Evolutionary conservation across 2,797 vertebrate species (phyloP), one percentile per base, ranked within the genome.

Genomic region (Ctenopoma multispine): DNA sequence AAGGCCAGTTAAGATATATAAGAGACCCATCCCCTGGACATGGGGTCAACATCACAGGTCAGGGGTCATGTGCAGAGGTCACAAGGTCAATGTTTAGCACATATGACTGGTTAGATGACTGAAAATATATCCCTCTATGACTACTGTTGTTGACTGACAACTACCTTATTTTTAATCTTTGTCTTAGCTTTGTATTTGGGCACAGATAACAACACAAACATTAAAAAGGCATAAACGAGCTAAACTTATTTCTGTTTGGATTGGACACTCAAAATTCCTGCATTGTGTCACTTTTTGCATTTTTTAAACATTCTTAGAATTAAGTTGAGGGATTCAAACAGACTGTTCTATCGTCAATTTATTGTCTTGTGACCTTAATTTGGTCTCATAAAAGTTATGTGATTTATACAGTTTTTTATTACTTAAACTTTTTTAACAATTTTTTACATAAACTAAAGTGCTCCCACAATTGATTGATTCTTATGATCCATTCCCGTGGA

Each of bases 21-120:
- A 89, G 91, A 71, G 81, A 88, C 90, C 93, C 92, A 89, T 88
- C 91, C 90, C 89, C 80, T 84, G 87, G 80, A 80, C 89, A 84
- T 85, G 89, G 92, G 96, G 96, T 96, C 95, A 94, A 85, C 89
- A 89, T 80, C 27, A 89, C 92, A 90, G 96, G 96, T 96, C 95
- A 90, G 90, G 93, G 96, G 95, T 95, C 88, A 79, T 85, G 91
- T 95, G 92, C 80, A 87, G 92, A 90, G 96, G 94, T 77, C 95
- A 93, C 76, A 13, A 92, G 96, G 96, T 97, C 96, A 94, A 93
- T 95, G 95, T 95, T 93, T 94, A 93, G 94, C 93, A 91, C 93
- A 91, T 90, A 89, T 93, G 17, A 46, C 90, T 89, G 92, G 92
- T 90, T 93, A 94, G 94, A 96, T 96, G 95, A 97, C 90, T 90